These are phyloP conservation scores for Porites divaricata DNA, from an alignment of 92 coral and sea anemone species.

Conservation along the genomic window DNA sequence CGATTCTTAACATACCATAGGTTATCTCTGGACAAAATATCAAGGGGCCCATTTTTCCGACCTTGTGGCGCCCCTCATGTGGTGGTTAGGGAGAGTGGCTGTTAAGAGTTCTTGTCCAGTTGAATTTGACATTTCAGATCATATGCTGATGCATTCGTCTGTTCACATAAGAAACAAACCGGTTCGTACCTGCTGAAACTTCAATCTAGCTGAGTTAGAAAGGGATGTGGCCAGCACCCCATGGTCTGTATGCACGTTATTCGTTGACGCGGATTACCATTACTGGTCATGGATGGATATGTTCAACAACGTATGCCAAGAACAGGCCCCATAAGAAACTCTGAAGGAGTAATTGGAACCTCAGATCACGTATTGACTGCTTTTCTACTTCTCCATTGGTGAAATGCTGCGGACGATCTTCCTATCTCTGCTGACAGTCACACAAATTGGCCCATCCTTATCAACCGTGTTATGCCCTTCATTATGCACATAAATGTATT, in stretches of 20 bases:
- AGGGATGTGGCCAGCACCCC: slow-evolving; percentile 21
- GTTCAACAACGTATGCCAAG: slow-evolving; percentile 42
- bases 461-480: too few species aligned
- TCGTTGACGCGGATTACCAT: slow-evolving; percentile 48
- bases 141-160: neutral
- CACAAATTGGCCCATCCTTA: too few species aligned
- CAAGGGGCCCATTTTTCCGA: too few species aligned
- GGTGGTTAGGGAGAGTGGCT: too few species aligned
- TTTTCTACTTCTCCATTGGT: neutral
- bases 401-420: too few species aligned
- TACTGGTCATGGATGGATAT: slow-evolving; percentile 60
- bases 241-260: slow-evolving; percentile 54
- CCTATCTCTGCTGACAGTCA: too few species aligned
- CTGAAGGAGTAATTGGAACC: neutral
- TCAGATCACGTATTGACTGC: neutral
- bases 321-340: slow-evolving; percentile 39
- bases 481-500: neutral
- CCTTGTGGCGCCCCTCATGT: too few species aligned
- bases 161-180: neutral
- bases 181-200: neutral
- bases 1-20: too few species aligned
- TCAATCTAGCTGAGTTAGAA: neutral
- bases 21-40: too few species aligned
- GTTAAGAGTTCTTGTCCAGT: too few species aligned
- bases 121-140: neutral